These are phyloP conservation scores for Ceratosolen fusciceps DNA, from an alignment of 1,140 invertebrate species.

Conservation along the genomic window DNA sequence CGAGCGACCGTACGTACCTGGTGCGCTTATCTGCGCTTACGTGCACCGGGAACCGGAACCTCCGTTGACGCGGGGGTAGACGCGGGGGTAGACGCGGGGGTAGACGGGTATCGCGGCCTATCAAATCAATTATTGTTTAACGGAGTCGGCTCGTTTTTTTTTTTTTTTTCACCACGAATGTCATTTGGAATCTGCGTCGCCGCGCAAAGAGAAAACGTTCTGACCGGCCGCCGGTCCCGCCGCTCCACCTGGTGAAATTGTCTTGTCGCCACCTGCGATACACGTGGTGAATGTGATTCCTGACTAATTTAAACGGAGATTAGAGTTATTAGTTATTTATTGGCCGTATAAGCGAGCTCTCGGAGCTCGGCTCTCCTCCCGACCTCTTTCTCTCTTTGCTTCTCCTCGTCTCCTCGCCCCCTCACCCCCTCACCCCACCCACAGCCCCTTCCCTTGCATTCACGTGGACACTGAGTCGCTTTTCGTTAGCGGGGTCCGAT, in stretches of 20 bases:
- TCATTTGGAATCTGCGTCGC: constrained; percentile 53
- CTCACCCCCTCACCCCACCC: no score
- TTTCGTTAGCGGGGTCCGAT: constrained; percentile 35
- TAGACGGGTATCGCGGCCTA: no score
- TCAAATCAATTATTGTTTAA: constrained; percentile 57
- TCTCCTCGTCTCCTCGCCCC: constrained; percentile 4
- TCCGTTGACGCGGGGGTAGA: no score
- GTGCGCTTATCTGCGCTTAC: no score
- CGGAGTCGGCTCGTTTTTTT: constrained; percentile 50
- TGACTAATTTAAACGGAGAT: constrained; percentile 48
- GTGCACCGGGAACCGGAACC: no score
- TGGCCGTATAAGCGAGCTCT: constrained; percentile 40
- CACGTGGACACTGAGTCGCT: constrained; percentile 38
- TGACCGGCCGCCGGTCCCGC: constrained; percentile 35
- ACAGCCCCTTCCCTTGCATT: constrained; percentile 28
- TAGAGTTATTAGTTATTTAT: constrained; percentile 48
- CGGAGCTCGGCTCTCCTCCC: background rate
- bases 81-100: no score
- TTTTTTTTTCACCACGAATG: constrained; percentile 53
- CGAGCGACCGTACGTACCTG: no score
- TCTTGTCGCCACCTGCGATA: constrained; percentile 48
- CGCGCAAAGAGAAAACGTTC: constrained; percentile 43
- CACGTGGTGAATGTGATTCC: constrained; percentile 21
- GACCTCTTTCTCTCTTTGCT: background rate
- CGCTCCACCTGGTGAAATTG: constrained; percentile 42